These are phyloP conservation scores for Sorex araneus DNA, from an alignment of 2,113 vertebrate species.

Conservation along the genomic window DNA sequence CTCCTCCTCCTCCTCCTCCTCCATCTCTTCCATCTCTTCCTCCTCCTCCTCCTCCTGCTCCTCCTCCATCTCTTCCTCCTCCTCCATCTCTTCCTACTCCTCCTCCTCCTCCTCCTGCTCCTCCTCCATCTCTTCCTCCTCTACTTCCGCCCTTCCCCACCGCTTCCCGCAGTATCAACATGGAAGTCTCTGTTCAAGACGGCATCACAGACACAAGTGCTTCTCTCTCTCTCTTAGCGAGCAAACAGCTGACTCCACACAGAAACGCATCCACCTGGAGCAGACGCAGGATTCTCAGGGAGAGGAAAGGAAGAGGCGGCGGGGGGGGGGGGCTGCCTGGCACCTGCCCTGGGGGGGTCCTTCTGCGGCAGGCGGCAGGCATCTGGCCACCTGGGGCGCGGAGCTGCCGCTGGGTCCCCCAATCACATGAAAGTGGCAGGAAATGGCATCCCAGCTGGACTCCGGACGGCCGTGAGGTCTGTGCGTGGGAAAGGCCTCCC, in stretches of 20 bases:
- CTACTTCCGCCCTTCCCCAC: background rate
- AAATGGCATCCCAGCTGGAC: too few relatives aligned
- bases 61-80: background rate
- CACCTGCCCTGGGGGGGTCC: background rate
- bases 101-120: background rate
- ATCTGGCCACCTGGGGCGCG: background rate
- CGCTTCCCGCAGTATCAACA: background rate
- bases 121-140: too few relatives aligned
- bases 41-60: background rate
- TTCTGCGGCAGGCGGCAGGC: background rate
- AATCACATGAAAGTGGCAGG: too few relatives aligned
- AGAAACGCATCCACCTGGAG: background rate
- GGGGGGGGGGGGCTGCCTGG: background rate
- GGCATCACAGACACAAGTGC: background rate
- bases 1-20: background rate
- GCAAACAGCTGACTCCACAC: background rate
- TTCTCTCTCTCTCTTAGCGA: background rate
- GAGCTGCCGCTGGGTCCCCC: background rate
- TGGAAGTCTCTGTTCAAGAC: background rate
- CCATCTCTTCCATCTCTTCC: background rate
- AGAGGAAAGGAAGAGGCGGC: background rate
- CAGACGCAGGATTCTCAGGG: background rate
- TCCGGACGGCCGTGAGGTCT: too few relatives aligned
- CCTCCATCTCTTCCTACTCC: background rate
- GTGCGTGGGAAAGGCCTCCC: too few relatives aligned